Evolutionary conservation across 2,113 vertebrate species (phyloP).

Genomic region (Pristiophorus japonicus): DNA sequence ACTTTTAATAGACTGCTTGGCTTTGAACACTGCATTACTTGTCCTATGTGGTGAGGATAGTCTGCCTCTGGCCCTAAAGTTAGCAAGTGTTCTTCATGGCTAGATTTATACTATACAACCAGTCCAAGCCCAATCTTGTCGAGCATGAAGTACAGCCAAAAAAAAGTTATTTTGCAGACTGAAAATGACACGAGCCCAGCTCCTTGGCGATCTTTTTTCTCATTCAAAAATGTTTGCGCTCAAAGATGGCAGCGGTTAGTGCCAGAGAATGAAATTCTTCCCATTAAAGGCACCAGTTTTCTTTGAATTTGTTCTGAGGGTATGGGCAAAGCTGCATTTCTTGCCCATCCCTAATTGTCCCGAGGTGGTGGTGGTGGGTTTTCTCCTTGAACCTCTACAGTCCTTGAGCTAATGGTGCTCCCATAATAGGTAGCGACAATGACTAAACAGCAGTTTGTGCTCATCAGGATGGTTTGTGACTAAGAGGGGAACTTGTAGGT

Average conservation of each 20-base stretch:
- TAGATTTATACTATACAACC: too few relatives aligned
- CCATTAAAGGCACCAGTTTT: neutral
- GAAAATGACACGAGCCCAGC: too few relatives aligned
- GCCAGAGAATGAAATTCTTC: neutral
- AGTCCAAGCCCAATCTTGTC: too few relatives aligned
- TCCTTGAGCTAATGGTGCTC: neutral
- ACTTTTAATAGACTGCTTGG: neutral
- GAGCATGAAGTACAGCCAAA: too few relatives aligned
- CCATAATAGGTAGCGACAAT: neutral
- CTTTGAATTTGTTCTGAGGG: too few relatives aligned
- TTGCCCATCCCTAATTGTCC: too few relatives aligned
- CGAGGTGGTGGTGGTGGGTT: neutral
- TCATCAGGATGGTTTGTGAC: neutral
- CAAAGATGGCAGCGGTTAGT: neutral
- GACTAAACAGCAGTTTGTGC: neutral
- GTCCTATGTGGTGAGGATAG: neutral
- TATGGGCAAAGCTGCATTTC: too few relatives aligned
- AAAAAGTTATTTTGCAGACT: too few relatives aligned
- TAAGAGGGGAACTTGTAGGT: neutral
- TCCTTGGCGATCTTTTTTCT: too few relatives aligned
- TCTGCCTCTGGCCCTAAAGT: too few relatives aligned
- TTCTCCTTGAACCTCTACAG: neutral
- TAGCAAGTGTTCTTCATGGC: too few relatives aligned
- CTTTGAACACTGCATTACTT: neutral
- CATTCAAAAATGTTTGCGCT: too few relatives aligned